Evolutionary conservation across 1,140 invertebrate species (phyloP).

Genomic region (Maniola jurtina): DNA sequence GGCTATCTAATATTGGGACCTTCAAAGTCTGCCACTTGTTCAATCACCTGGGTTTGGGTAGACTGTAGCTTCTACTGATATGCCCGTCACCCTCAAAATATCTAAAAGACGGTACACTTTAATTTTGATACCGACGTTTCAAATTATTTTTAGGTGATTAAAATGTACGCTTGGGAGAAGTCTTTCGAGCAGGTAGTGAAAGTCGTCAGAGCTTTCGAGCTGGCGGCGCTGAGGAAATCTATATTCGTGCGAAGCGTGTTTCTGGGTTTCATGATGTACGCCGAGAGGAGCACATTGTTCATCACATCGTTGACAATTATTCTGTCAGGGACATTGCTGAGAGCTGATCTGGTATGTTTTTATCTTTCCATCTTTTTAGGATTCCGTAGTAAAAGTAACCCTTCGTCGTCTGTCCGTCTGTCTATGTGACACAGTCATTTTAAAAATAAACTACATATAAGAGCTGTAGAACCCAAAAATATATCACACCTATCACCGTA

Average conservation of each 20-base stretch:
- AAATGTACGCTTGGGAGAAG: slow-evolving; percentile 88
- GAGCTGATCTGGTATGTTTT: slow-evolving; percentile 80
- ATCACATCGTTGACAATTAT: slow-evolving; percentile 81
- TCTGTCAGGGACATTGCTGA: slow-evolving; percentile 81
- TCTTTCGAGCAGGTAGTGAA: slow-evolving; percentile 81
- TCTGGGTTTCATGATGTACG: slow-evolving; percentile 80
- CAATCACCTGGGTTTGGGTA: too few relatives aligned
- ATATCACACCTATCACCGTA: too few relatives aligned
- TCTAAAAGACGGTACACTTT: too few relatives aligned
- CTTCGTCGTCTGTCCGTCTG: too few relatives aligned
- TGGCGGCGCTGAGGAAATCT: slow-evolving; percentile 78
- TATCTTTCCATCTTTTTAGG: neutral
- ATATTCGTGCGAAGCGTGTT: slow-evolving; percentile 83
- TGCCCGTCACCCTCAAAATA: too few relatives aligned
- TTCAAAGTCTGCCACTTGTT: too few relatives aligned
- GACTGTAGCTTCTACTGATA: too few relatives aligned
- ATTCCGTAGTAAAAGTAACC: too few relatives aligned
- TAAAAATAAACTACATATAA: too few relatives aligned
- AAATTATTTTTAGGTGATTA: slow-evolving; percentile 82
- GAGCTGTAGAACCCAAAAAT: too few relatives aligned
- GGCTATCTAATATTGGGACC: too few relatives aligned
- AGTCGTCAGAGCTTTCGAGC: slow-evolving; percentile 80
- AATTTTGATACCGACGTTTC: neutral
- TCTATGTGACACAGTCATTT: too few relatives aligned
- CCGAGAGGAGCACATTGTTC: slow-evolving; percentile 83